phyloP scores from a whole-genome alignment of 2,797 vertebrate species.

The Enteromius fasciolatus region DNA sequence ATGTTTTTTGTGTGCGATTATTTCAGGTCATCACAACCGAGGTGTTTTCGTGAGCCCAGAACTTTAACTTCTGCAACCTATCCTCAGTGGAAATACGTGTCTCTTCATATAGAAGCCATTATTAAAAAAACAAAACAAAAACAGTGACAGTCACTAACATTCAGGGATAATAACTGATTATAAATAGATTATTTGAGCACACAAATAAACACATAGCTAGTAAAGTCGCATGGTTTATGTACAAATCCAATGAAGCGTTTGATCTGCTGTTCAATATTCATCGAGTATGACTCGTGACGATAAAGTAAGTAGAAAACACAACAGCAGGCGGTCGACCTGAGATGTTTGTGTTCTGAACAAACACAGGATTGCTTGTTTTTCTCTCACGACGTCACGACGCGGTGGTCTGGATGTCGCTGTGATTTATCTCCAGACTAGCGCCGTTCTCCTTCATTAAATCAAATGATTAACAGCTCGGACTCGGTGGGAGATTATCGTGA shows the following conservation, averaged over 20 bases:
- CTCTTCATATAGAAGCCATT: too few relatives aligned
- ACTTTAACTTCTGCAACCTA: background rate
- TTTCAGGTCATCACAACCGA: background rate
- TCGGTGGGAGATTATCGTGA: slow-evolving; percentile 67
- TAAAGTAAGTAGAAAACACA: background rate
- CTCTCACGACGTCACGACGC: slow-evolving; percentile 68
- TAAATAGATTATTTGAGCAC: background rate
- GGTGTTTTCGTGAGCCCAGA: background rate
- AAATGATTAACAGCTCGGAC: slow-evolving; percentile 76
- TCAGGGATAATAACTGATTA: background rate
- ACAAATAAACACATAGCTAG: background rate
- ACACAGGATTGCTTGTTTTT: slow-evolving; percentile 60
- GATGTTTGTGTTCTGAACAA: slow-evolving; percentile 27
- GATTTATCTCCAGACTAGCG: slow-evolving; percentile 74
- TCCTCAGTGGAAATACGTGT: too few relatives aligned
- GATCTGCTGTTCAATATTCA: background rate
- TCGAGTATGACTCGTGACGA: background rate
- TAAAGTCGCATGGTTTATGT: background rate
- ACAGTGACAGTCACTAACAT: background rate
- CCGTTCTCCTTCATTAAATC: slow-evolving; percentile 74
- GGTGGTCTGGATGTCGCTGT: slow-evolving; percentile 56
- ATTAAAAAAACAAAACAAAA: too few relatives aligned
- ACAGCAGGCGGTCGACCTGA: background rate
- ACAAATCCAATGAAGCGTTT: background rate
- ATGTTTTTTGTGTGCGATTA: background rate